Conservation (phyloP, 2,888 invertebrate genomes). For the Dicyrtomina minuta region DNA sequence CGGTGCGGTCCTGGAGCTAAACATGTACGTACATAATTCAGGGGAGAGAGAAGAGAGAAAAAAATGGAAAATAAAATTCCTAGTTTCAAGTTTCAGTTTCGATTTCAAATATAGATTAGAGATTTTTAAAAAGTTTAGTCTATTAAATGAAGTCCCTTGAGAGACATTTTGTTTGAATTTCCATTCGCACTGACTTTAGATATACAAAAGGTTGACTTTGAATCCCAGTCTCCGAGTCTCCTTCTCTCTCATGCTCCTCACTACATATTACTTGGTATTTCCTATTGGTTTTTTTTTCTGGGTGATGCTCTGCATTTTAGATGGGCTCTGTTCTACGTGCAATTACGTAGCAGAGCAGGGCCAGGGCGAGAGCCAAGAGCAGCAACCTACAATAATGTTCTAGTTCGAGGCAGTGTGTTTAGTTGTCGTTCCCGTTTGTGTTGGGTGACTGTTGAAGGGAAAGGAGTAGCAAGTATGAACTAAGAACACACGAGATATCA, state of each 20-base stretch:
- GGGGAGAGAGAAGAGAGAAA: slow-evolving; percentile 4
- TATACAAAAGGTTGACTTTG: slow-evolving; percentile 10
- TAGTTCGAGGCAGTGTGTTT: no score
- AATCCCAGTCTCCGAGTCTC: not conserved
- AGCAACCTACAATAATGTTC: no score
- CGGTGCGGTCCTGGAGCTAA: no score
- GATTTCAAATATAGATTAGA: slow-evolving; percentile 51
- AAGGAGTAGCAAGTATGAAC: no score
- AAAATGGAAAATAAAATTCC: slow-evolving; percentile 27
- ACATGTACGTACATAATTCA: no score
- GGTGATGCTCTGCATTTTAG: slow-evolving; percentile 25
- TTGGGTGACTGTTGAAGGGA: no score
- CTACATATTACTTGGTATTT: not conserved
- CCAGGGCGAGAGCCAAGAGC: no score
- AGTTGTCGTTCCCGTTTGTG: no score
- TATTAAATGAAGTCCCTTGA: slow-evolving; percentile 41
- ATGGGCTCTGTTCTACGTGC: slow-evolving; percentile 7
- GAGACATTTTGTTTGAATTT: slow-evolving; percentile 49
- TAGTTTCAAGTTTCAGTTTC: slow-evolving; percentile 36
- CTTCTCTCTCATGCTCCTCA: no score
- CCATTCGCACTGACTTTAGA: slow-evolving; percentile 23
- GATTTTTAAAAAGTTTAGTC: slow-evolving; percentile 28
- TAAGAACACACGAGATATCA: no score
- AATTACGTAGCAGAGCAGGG: not conserved
- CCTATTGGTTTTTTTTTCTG: slow-evolving; percentile 7